Conservation (phyloP, 2,888 invertebrate species). For the Lagria hirta region DNA sequence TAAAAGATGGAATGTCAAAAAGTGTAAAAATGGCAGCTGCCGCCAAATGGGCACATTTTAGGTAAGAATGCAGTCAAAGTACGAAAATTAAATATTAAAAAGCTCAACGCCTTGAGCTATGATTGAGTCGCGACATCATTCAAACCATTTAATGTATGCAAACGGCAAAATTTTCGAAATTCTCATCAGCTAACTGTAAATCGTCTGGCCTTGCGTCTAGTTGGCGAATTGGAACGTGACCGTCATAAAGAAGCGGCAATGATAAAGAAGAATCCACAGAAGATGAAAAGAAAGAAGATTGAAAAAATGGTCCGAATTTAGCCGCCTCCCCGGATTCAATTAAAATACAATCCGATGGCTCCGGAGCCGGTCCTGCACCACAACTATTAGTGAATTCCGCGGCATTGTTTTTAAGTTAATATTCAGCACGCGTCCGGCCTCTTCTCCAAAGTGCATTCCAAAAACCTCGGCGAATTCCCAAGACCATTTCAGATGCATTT, state of each 20-base stretch:
- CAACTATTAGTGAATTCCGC: conserved; percentile 55
- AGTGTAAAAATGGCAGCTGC: too few relatives aligned
- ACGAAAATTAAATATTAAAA: too few relatives aligned
- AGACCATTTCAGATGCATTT: conserved; percentile 12
- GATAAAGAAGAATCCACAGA: conserved; percentile 14
- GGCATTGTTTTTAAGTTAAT: conserved; percentile 55
- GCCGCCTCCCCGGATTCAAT: conserved; percentile 13
- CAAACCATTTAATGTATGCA: conserved; percentile 25
- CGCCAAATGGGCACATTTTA: too few relatives aligned
- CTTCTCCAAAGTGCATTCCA: conserved; percentile 32
- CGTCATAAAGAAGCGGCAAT: conserved; percentile 43
- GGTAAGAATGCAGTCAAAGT: too few relatives aligned
- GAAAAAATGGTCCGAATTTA: conserved; percentile 4
- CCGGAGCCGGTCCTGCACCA: conserved; percentile 37
- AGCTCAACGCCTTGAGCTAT: too few relatives aligned
- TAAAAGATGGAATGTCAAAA: too few relatives aligned
- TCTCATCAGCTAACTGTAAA: conserved; percentile 41
- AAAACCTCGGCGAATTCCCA: conserved; percentile 25
- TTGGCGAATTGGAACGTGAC: conserved; percentile 39
- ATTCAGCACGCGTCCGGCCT: conserved; percentile 52
- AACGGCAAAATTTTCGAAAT: conserved; percentile 39
- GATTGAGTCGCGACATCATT: too few relatives aligned
- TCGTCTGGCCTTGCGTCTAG: conserved; percentile 46
- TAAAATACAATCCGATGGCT: conserved; percentile 32
- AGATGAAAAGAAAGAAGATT: too few relatives aligned